Base-by-base conservation (phyloP, 2,888 invertebrate species). In the Apotomis betuletana region DNA sequence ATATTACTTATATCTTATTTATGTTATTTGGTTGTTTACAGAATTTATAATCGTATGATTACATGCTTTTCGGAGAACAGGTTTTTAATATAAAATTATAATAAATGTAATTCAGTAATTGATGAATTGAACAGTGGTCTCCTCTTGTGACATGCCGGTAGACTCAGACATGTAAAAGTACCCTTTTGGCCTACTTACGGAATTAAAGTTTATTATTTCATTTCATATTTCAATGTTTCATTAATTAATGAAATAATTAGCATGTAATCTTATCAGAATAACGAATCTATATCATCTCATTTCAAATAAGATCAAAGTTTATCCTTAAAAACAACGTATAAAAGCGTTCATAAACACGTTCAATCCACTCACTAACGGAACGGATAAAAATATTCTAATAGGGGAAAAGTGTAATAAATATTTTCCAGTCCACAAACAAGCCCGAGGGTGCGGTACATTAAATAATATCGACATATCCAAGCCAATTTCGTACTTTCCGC, bases 401-500 rank as follows among this genome's bases (percentile, higher is more conserved):
- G 77, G 83, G 81, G 83, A 82, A 83, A 85, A 83, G 79, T 83
- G 86, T 87, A 87, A 89, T 89, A 90, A 87, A 89, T 88, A 87
- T 89, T 88, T 89, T 89, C 87, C 88, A 87, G 85, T 86, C 85
- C 84, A 87, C 87, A 89, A 89, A 89, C 86, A 89, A 85, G 85
- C 86, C 87, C 83, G 81, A 80, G 85, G 84, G 85, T 80, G 81
- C 84, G 87, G 83, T 87, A 90, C 89, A 88, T 91, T 90, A 90
- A 90, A 89, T 91, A 89, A 90, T 89, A 90, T 90, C 89, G 89
- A 89, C 89, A 87, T 88, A 90, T 89, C 87, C 85, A 81, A 88
- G 89, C 89, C 91, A 90, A 90, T 91, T 89, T 87, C 87, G 85
- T 86, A 86, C 87, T 88, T 88, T 86, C 85, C 86, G 83, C 85